Evolutionary conservation across 2,797 vertebrate genomes (phyloP), one percentile per base, ranked within the genome.

Genomic region (Acanthis flammea): DNA sequence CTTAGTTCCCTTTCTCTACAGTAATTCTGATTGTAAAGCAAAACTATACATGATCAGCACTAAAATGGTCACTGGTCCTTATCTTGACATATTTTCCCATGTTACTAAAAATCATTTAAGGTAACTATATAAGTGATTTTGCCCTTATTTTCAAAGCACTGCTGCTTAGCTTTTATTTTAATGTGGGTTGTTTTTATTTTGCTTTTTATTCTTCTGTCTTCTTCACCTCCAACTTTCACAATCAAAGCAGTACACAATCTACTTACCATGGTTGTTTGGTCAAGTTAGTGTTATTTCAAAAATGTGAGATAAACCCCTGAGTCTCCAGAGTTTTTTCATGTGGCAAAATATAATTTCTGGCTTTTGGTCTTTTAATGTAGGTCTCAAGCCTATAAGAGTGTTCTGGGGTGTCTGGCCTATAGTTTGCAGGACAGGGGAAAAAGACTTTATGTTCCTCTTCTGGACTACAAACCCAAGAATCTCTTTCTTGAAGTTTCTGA

Each of bases 111-210:
- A 44, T n/a, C 5, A 2, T 74, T 86, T 28, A 50, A 50, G 11
- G 8, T 73, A 41, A 8, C 10, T 79, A 3, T 25, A 47, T 54
- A 39, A 5, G 6, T 45, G 19, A 0, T 45, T 88, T 83, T 80
- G 1, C 7, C 19, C 8, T 23, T 50, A 27, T 19, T 22, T 39
- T 81, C 23, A 73, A 76, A 62, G 1, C 6, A 51, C 19, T 37
- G 5, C 12, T 82, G 5, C 14, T 83, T 51, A 62, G 9, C 2
- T 63, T 47, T 42, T 47, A 27, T 58, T 77, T 62, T 33, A 17
- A 1, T 0, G 0, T 33, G 2, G 1, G 17, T 10, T 14, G 17
- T 2, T 2, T 9, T 28, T 28, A 2, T 4, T 0, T 39, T 25
- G 9, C 0, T 39, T 31, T 16, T 16, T 31, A 19, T 51, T 42